Evolutionary conservation across 2,797 vertebrate genomes (phyloP).

Genomic region (Craterocephalus amniculus): DNA sequence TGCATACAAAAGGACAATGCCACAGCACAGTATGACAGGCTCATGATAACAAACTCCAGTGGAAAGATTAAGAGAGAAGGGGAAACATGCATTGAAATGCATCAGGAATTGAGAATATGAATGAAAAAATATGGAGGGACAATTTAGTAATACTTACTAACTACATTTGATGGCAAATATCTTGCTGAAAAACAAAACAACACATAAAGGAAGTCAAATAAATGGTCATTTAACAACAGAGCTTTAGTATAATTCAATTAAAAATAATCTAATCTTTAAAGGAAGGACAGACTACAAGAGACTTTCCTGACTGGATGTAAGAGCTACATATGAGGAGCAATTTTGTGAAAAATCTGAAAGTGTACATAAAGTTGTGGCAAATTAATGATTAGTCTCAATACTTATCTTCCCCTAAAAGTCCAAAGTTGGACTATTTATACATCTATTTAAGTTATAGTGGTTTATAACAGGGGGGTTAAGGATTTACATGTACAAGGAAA

Average conservation of each 20-base stretch:
- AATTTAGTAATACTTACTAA: slow-evolving; percentile 82
- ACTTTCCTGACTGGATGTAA: not conserved
- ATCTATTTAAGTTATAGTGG: not conserved
- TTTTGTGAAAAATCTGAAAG: no score
- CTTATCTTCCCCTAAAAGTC: not conserved
- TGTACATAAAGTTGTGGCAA: no score
- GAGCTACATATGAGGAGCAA: no score
- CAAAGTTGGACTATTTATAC: not conserved
- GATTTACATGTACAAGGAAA: not conserved
- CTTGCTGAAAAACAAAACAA: slow-evolving; percentile 73
- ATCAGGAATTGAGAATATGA: not conserved
- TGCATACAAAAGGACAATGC: no score
- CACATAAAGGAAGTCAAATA: no score
- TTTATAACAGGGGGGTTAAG: not conserved
- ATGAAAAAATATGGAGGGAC: not conserved
- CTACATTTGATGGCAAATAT: slow-evolving; percentile 71
- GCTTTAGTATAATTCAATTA: not conserved
- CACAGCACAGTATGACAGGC: not conserved
- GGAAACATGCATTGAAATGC: not conserved
- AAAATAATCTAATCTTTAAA: not conserved
- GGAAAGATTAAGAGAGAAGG: not conserved
- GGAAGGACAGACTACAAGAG: not conserved
- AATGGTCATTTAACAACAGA: not conserved
- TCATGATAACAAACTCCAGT: not conserved
- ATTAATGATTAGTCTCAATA: not conserved